phyloP scores from a whole-genome alignment of 2,797 vertebrate genomes.

The Poecile montanus region DNA sequence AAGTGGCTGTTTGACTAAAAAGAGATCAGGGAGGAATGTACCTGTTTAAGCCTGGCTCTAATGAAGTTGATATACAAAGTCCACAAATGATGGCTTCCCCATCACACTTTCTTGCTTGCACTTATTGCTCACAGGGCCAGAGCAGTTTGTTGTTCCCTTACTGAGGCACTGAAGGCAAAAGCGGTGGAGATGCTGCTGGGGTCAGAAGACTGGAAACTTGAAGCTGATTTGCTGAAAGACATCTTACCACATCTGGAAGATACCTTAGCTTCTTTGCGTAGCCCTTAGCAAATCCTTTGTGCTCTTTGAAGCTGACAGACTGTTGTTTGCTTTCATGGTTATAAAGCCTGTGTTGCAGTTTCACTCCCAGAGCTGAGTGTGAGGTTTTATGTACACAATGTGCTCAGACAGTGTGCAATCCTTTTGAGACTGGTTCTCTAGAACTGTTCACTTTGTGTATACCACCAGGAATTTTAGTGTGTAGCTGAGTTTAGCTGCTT shows the following conservation, averaged over 20 bases:
- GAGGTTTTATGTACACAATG: not conserved
- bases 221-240: not conserved
- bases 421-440: not conserved
- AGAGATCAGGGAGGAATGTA: not conserved
- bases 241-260: not conserved
- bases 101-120: not conserved
- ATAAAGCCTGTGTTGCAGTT: not conserved
- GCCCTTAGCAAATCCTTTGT: not conserved
- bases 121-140: not conserved
- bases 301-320: not conserved
- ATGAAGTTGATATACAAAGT: not conserved
- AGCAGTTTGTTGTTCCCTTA: not conserved
- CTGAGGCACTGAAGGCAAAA: not conserved
- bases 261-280: not conserved
- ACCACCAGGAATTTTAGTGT: not conserved
- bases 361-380: not conserved
- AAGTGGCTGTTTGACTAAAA: not conserved
- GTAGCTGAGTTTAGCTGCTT: not conserved
- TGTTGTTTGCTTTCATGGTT: constrained; percentile 26
- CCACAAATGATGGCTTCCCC: not conserved
- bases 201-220: not conserved
- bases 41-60: not conserved
- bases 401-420: not conserved
- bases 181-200: not conserved
- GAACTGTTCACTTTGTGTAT: not conserved